Base-by-base conservation (phyloP, 2,113 vertebrate genomes). In the Danio rerio region DNA sequence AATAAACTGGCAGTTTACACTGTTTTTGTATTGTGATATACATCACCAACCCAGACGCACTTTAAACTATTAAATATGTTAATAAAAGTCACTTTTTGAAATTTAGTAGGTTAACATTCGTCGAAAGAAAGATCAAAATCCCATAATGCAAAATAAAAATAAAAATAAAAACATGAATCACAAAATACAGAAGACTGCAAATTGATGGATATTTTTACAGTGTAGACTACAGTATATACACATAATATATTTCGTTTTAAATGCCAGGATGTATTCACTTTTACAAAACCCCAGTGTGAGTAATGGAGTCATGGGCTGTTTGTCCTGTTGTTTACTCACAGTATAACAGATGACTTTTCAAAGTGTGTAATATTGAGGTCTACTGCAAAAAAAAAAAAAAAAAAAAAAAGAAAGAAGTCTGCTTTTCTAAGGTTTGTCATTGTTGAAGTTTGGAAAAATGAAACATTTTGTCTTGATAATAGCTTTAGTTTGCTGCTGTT, bases 401-500 rank as follows among this genome's bases (percentile, higher is more conserved):
- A 31, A 31, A 31, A 1, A 3, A 31, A 31, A 31, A 1, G 3
- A 31, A 31, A 31, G 31, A 31, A 16, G 49, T 72, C 20, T 45
- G 45, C 18, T 52, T 12, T 21, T 71, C 15, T 31, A 16, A 63
- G 4, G 20, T 63, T 40, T 50, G 1, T n/a, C 9, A 16, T 2
- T 21, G n/a, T 21, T 21, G 20, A 62, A 59, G 43, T 47, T 49
- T 1, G 0, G 18, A 49, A 63, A 77, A 77, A 50, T 15, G 8
- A 50, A 50, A 77, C 58, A 50, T 9, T 31, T 52, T 52, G 75
- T 77, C 75, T 52, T 63, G 5, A 49, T 77, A 63, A 77, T 62
- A 31, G 45, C 74, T 77, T 77, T 77, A 31, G 11, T 62, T 77
- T 50, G n/a, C 74, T 62, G 45, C 45, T 50, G n/a, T 31, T 61